Base-by-base conservation (phyloP, 2,888 invertebrate species). In the Troilus luridus region DNA sequence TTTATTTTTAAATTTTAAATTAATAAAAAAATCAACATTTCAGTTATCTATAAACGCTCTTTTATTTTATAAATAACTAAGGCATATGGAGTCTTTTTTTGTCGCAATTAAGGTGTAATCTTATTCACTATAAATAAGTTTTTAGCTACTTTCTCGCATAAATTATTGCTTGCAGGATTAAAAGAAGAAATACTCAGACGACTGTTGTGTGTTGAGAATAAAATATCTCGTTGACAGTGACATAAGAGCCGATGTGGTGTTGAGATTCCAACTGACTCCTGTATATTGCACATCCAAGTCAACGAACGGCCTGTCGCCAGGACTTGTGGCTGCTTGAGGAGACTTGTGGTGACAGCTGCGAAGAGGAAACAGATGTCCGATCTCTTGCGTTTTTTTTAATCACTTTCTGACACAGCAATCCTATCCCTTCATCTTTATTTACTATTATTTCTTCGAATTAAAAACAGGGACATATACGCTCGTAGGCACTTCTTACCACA, bases 201-300 rank as follows among this genome's bases (percentile, higher is more conserved):
- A 41, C 41, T 41, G 41, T 21, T 19, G 62, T 62, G 9, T 10
- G 21, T 62, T 6, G 19, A 62, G 19, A 62, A 19, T 62, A 62
- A 21, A 41, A 62, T 62, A 9, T 0, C 62, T 19, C 21, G 5
- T 6, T 21, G 62, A 21, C 64, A 64, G 64, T 21, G n/a, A 27
- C 9, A 27, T 14, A 77, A 77, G 8, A 19, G 72, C 8, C 17
- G 24, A 12, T 41, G 72, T 27, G 12, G 24, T 41, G 17, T 19
- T 17, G 19, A 10, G 9, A 77, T 77, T 17, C 72, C 72, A 77
- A 77, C 27, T 17, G 72, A 0, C 27, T 41, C 1, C 17, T 41
- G 72, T 77, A 77, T 19, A 77, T 77, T 77, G 41, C 41, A 77
- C 72, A 24, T 67, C 14, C 24, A 77, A 72, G 72, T 77, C 27